Percentiles rank a stretch among this genome's conserved stretches.
Conservation (phyloP, 2,113 vertebrate species). For the Gobiocypris rarus region DNA sequence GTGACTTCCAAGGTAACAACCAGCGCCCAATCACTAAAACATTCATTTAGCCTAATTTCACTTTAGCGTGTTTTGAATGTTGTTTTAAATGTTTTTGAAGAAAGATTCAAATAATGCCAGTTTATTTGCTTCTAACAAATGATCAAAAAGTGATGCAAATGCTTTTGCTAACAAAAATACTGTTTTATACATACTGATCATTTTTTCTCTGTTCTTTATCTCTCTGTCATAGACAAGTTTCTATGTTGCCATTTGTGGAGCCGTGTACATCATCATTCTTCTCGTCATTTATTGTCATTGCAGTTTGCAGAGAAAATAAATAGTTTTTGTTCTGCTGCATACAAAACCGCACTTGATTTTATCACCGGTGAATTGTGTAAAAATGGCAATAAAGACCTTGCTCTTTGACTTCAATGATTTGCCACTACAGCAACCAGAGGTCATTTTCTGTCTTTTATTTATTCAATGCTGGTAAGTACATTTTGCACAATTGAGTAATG, state of each 20-base stretch:
- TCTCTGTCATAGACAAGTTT: slow-evolving; percentile 80
- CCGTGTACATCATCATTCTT: slow-evolving; percentile 76
- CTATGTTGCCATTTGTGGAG: slow-evolving; percentile 81
- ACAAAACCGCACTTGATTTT: neutral
- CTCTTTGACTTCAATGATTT: neutral
- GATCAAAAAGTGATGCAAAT: neutral
- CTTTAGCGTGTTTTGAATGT: neutral
- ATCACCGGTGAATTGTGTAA: slow-evolving; percentile 3
- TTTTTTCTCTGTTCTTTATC: neutral
- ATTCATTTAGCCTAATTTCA: slow-evolving; percentile 3
- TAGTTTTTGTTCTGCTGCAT: neutral
- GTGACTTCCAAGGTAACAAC: slow-evolving; percentile 60
- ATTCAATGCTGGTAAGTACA: neutral
- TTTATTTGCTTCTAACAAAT: neutral
- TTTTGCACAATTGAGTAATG: slow-evolving; percentile 44
- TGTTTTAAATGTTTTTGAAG: no score
- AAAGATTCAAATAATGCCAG: neutral
- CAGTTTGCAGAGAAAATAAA: slow-evolving; percentile 58
- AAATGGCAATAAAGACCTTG: neutral
- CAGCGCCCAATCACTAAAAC: neutral
- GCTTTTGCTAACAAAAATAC: neutral
- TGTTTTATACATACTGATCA: neutral
- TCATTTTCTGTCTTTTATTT: neutral
- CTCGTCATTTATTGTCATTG: slow-evolving; percentile 81
- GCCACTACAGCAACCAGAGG: neutral